Conservation (phyloP, 2,797 vertebrate species). For the Monodelphis domestica region DNA sequence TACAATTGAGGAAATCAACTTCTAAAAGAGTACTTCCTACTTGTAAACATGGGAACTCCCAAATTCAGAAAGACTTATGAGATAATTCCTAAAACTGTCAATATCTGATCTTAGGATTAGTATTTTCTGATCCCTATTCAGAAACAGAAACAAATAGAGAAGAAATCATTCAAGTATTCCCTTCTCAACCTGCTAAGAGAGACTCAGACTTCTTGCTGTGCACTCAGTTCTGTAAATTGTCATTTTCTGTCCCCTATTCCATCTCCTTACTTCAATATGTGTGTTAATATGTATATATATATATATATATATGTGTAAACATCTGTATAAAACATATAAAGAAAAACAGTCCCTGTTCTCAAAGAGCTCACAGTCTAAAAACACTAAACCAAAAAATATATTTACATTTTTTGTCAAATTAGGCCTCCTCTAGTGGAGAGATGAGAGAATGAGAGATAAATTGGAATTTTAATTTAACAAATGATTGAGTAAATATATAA, state of each 20-base stretch:
- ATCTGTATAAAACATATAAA: not conserved
- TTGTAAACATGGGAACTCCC: not conserved
- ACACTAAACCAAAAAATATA: too few species aligned
- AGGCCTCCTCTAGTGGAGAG: too few species aligned
- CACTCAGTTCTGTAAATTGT: not conserved
- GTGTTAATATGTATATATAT: too few species aligned
- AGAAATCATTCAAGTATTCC: not conserved
- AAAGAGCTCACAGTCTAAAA: not conserved
- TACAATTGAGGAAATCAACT: not conserved
- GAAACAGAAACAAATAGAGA: not conserved
- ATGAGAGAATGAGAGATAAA: too few species aligned
- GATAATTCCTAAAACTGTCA: not conserved
- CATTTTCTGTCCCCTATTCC: too few species aligned
- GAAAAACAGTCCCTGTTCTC: not conserved
- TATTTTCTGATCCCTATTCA: not conserved
- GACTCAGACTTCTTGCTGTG: not conserved
- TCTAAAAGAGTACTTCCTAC: not conserved
- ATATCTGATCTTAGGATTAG: not conserved
- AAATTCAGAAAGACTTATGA: not conserved
- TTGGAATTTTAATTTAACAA: too few species aligned
- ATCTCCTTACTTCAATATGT: not conserved
- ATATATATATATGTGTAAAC: too few species aligned
- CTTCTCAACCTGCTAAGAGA: not conserved
- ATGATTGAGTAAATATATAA: too few species aligned
- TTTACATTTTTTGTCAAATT: too few species aligned